Base-by-base conservation (phyloP, 2,888 invertebrate genomes). In the Holacanthella duospinosa region DNA sequence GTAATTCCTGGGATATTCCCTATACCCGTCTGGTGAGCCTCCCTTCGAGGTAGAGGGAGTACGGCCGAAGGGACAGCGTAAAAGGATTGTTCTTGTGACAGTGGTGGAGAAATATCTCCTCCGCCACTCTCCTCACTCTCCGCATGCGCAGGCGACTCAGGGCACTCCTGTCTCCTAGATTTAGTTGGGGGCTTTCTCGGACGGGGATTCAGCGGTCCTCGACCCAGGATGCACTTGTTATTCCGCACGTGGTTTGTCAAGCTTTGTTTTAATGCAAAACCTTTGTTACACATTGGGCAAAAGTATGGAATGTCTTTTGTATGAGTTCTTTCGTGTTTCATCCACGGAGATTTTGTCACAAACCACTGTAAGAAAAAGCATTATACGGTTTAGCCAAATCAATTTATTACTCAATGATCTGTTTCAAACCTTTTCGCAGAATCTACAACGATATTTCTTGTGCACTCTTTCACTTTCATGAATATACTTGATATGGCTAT, bases 281-380 rank as follows among this genome's bases (percentile, higher is more conserved):
- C 48, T 48, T 48, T 48, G 48, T 48, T 48, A 21, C 48, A 48
- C 4, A 4, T 48, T 9, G 48, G 48, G 21, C 48, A 48, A 21
- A n/a, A 21, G 48, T 48, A 48, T 16, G 48, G 48, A 21, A 48
- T 48, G 21, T 48, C 48, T 21, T 48, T 48, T 4, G 48, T 48
- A 48, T 48, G 48, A 21, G 48, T 48, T 21, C 48, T 9, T 21
- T 48, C 48, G 48, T 48, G 48, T 21, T 48, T 48, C 4, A 48
- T 21, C 48, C 48, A 48, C 6, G 48, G 48, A 4, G 48, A 48
- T 21, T 48, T 48, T 48, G 48, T 48, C 6, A 21, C 21, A 48
- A 48, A 29, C 29, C 58, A 58, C 29, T 29, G 58, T 27, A 56
- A 56, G 36, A 29, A 58, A 58, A 29, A 19, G 58, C 4, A 36